Percentiles rank a stretch among this genome's conserved stretches.
These are phyloP conservation scores for Loriculus beryllinus DNA, from an alignment of 2,797 vertebrate species.

Conservation along the genomic window DNA sequence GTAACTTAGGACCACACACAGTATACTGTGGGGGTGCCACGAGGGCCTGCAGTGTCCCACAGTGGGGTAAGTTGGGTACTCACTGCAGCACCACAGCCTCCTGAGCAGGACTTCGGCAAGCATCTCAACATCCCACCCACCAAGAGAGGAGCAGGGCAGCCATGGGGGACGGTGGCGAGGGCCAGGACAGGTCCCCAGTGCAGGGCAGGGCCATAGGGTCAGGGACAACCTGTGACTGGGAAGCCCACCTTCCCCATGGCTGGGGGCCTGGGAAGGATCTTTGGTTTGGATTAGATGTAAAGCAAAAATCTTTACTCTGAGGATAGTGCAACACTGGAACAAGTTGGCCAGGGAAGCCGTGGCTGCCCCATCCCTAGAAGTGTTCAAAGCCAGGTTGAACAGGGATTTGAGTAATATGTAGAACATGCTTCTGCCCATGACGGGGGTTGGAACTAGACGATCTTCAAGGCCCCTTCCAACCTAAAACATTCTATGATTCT, in stretches of 20 bases:
- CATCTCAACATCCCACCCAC: neutral
- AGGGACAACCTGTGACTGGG: neutral
- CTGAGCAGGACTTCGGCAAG: neutral
- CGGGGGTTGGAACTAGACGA: neutral
- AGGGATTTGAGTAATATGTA: neutral
- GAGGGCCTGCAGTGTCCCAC: rapidly evolving
- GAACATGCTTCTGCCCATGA: neutral
- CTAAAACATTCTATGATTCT: neutral
- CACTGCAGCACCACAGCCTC: neutral
- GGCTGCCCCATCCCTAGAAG: neutral
- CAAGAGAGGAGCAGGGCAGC: neutral
- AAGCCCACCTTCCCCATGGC: neutral
- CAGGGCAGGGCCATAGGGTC: neutral
- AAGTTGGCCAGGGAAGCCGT: neutral
- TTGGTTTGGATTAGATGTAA: neutral
- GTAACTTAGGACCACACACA: neutral
- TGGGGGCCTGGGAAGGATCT: neutral
- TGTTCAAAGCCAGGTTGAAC: neutral
- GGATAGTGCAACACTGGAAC: neutral
- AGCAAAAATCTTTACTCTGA: neutral
- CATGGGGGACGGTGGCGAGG: no score
- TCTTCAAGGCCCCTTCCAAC: neutral
- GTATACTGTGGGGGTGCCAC: rapidly evolving
- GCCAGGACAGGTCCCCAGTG: neutral
- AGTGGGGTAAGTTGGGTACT: no score